Percentiles rank a stretch among this genome's conserved stretches.
Evolutionary conservation across 1,140 invertebrate species (phyloP).

Genomic region (Hylaeus anthracinus): DNA sequence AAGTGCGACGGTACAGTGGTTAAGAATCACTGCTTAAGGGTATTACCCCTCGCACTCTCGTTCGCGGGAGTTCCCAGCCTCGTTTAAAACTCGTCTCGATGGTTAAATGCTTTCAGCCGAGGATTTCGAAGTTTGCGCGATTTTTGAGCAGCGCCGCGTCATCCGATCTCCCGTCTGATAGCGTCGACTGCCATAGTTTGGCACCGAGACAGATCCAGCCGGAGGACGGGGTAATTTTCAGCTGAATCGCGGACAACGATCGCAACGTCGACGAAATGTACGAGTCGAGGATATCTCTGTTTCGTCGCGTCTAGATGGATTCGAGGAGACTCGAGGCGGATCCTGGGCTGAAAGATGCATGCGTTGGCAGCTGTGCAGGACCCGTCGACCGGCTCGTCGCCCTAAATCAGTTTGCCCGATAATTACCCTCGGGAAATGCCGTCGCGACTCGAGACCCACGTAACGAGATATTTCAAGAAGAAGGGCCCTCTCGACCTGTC

Average conservation of each 20-base stretch:
- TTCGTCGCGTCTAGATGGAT: neutral
- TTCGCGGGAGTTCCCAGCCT: too few relatives aligned
- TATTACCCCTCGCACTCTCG: too few relatives aligned
- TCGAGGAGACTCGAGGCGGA: too few relatives aligned
- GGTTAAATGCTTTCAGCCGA: slow-evolving; percentile 8
- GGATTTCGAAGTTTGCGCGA: slow-evolving; percentile 32
- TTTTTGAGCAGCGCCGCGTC: slow-evolving; percentile 42
- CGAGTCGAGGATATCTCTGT: neutral
- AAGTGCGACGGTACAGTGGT: too few relatives aligned
- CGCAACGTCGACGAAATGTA: slow-evolving; percentile 43
- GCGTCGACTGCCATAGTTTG: slow-evolving; percentile 20
- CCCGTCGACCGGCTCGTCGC: neutral
- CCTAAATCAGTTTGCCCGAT: slow-evolving; percentile 26
- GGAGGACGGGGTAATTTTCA: slow-evolving; percentile 37
- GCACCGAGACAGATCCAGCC: slow-evolving; percentile 26
- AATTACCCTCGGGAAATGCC: slow-evolving; percentile 1
- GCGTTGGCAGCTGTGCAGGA: too few relatives aligned
- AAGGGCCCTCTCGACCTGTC: too few relatives aligned
- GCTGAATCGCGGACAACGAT: slow-evolving; percentile 28
- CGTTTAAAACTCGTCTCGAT: neutral
- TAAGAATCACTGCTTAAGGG: too few relatives aligned
- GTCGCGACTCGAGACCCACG: neutral
- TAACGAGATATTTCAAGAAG: slow-evolving; percentile 12
- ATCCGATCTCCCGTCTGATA: slow-evolving; percentile 37
- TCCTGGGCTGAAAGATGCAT: too few relatives aligned